Evolutionary conservation across 2,797 vertebrate genomes (phyloP).

Genomic region (Melanitta fusca): DNA sequence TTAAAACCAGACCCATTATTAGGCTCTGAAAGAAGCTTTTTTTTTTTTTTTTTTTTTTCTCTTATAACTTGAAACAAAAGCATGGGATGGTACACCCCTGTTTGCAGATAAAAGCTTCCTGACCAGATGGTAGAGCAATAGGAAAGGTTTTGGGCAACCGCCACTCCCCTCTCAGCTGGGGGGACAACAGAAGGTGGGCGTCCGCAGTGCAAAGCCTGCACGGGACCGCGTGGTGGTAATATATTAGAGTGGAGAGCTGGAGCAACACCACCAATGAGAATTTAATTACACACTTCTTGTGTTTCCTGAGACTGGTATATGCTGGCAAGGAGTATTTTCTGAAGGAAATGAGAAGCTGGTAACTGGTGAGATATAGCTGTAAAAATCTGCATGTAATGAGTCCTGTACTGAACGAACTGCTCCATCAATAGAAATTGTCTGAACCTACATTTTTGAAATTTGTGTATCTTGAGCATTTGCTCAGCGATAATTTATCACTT

Average conservation of each 20-base stretch:
- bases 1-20: fast-evolving
- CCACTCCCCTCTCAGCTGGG: not conserved
- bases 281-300: not conserved
- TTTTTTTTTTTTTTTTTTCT: no score
- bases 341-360: not conserved
- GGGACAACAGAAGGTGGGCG: not conserved
- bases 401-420: not conserved
- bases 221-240: not conserved
- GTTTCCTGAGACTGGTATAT: not conserved
- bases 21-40: not conserved
- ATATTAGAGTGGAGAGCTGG: not conserved
- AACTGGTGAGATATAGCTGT: not conserved
- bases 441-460: not conserved
- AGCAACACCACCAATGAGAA: not conserved
- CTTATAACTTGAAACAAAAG: not conserved
- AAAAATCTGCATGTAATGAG: fast-evolving
- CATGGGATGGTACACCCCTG: not conserved
- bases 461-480: not conserved
- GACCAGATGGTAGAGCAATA: conserved; percentile 24
- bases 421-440: not conserved
- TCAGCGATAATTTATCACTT: not conserved
- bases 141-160: conserved; percentile 17
- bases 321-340: not conserved
- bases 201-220: not conserved
- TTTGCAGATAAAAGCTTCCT: not conserved